Evolutionary conservation across 2,888 invertebrate species (phyloP).

Genomic region (Abscondita cerata): DNA sequence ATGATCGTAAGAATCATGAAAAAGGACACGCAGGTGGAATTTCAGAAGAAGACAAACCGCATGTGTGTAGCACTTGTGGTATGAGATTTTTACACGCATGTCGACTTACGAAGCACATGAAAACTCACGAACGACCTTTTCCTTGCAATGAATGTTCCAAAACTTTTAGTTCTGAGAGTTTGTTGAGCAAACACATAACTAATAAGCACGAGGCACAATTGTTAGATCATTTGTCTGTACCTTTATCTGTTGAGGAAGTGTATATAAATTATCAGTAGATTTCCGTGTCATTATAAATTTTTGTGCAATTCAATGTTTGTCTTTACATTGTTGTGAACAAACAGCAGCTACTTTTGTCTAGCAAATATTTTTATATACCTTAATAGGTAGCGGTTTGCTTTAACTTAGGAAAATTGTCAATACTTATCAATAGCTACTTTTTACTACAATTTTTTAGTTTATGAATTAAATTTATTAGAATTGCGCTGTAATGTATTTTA

Average conservation of each 20-base stretch:
- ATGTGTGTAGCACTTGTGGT: slow-evolving; percentile 49
- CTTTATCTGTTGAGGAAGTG: slow-evolving; percentile 29
- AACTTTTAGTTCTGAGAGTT: slow-evolving; percentile 44
- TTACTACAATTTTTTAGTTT: too few species aligned
- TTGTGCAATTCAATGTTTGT: too few species aligned
- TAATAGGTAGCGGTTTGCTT: too few species aligned
- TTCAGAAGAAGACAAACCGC: slow-evolving; percentile 48
- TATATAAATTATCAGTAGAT: slow-evolving; percentile 25
- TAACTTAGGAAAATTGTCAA: too few species aligned
- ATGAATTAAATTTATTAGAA: too few species aligned
- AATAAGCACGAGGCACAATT: slow-evolving; percentile 42
- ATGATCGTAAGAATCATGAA: slow-evolving; percentile 53
- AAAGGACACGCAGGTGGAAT: slow-evolving; percentile 43
- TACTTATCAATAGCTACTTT: too few species aligned
- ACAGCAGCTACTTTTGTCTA: too few species aligned
- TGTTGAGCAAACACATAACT: slow-evolving; percentile 47
- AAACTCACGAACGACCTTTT: slow-evolving; percentile 54
- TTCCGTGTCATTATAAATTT: background rate
- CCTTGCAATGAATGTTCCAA: slow-evolving; percentile 49
- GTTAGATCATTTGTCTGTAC: slow-evolving; percentile 27
- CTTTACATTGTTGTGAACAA: too few species aligned
- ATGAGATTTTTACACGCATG: slow-evolving; percentile 55
- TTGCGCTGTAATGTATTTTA: too few species aligned
- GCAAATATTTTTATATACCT: too few species aligned
- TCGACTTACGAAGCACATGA: slow-evolving; percentile 60